Conservation (phyloP, 2,888 invertebrate species). For the Hybos culiciformis region DNA sequence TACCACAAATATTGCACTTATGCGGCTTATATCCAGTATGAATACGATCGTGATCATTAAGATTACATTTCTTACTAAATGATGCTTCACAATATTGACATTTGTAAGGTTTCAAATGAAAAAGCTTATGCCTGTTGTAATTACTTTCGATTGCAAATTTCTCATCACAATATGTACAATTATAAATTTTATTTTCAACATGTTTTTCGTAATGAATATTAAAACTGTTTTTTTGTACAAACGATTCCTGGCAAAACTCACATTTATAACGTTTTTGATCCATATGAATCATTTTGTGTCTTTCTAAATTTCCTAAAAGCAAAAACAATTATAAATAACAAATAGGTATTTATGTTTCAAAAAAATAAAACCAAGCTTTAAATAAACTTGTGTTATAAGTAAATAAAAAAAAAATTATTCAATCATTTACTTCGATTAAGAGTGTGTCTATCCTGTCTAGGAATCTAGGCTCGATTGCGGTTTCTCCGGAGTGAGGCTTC, state of each 20-base stretch:
- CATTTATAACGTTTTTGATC: slow-evolving; percentile 1
- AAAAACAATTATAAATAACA: no score
- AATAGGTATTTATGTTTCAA: no score
- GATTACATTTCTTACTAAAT: no score
- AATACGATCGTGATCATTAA: neutral
- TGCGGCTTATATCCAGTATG: neutral
- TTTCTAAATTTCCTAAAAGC: no score
- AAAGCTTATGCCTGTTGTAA: neutral
- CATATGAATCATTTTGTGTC: neutral
- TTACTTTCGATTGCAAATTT: neutral
- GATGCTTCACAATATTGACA: neutral
- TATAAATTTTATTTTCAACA: neutral
- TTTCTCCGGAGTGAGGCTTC: no score
- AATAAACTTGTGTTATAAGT: no score
- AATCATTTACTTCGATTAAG: no score
- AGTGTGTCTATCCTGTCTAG: no score
- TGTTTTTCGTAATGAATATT: neutral
- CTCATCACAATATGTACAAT: neutral
- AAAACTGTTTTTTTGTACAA: neutral
- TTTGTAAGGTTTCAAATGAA: neutral
- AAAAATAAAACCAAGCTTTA: no score
- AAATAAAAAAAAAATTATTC: no score
- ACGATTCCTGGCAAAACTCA: neutral
- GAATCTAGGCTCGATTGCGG: no score
- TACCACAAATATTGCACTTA: neutral